Percentiles rank a stretch among this genome's conserved stretches.
Conservation (phyloP, 2,113 vertebrate genomes). For the Prunella himalayana region DNA sequence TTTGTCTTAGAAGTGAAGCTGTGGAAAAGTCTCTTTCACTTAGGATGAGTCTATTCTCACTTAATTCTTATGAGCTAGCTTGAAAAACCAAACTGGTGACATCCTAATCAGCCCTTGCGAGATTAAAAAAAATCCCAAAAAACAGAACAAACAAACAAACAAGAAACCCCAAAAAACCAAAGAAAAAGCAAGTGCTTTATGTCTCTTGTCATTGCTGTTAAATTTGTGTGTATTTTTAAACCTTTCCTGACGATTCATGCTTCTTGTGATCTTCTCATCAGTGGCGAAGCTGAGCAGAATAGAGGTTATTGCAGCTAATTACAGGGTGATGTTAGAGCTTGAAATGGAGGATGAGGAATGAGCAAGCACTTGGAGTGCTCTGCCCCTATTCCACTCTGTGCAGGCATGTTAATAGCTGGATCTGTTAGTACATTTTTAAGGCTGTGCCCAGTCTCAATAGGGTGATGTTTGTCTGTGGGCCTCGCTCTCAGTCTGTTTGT, state of each 20-base stretch:
- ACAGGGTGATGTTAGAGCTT: neutral
- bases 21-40: neutral
- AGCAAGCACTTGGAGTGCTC: conserved; percentile 3
- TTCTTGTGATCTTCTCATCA: conserved; percentile 14
- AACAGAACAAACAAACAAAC: neutral
- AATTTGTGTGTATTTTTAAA: conserved; percentile 38
- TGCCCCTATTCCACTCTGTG: neutral
- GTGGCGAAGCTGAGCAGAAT: neutral
- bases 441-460: neutral
- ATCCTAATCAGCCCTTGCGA: neutral
- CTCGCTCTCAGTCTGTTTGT: conserved; percentile 14
- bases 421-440: conserved; percentile 31
- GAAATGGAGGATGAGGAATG: conserved; percentile 24
- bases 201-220: neutral
- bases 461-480: conserved; percentile 21
- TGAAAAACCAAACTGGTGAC: neutral
- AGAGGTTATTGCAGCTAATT: conserved; percentile 47
- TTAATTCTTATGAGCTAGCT: neutral
- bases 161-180: neutral
- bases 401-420: neutral
- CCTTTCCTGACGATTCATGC: neutral
- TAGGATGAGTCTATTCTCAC: neutral
- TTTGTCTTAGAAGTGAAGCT: neutral
- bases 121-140: neutral
- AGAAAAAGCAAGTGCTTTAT: neutral